These are phyloP conservation scores for Notamacropus eugenii DNA, from an alignment of 2,797 vertebrate species.

Conservation along the genomic window DNA sequence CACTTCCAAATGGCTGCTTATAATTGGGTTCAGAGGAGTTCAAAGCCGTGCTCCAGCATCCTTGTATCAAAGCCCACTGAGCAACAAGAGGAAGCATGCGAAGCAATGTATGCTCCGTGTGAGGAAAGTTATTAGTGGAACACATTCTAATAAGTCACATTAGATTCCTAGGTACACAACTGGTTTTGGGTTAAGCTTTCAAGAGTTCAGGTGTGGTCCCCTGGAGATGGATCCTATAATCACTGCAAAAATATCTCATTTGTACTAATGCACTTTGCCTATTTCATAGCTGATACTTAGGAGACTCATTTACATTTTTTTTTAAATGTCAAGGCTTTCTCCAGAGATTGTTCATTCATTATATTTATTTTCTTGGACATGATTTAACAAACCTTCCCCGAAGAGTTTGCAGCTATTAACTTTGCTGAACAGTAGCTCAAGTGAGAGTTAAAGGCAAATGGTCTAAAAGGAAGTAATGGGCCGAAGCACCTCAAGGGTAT, in stretches of 20 bases:
- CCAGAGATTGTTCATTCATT: conserved; percentile 84
- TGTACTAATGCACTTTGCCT: conserved; percentile 75
- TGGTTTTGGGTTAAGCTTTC: conserved; percentile 74
- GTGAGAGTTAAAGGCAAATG: conserved; percentile 83
- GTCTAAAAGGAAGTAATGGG: conserved; percentile 78
- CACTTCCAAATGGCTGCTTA: conserved; percentile 85
- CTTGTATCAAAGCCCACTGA: conserved; percentile 86
- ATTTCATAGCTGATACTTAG: conserved; percentile 77
- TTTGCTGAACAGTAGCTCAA: conserved; percentile 75
- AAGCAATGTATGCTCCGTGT: conserved; percentile 78
- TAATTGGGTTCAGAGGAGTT: conserved; percentile 88
- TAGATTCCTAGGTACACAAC: conserved; percentile 78
- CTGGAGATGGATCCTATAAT: conserved; percentile 78
- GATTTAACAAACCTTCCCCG: conserved; percentile 84
- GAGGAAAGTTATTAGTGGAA: conserved; percentile 81
- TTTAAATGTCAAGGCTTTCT: conserved; percentile 83
- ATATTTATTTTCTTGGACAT: conserved; percentile 87
- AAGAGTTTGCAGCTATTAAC: conserved; percentile 84
- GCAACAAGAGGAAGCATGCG: conserved; percentile 75
- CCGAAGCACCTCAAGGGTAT: conserved; percentile 65
- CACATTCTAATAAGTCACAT: conserved; percentile 75
- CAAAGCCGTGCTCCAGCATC: conserved; percentile 84
- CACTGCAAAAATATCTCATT: conserved; percentile 75
- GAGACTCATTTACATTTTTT: conserved; percentile 80
- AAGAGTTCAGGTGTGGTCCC: conserved; percentile 76